Evolutionary conservation across 92 coral and sea anemone species (phyloP).

Genomic region (Pocillopora meandrina): DNA sequence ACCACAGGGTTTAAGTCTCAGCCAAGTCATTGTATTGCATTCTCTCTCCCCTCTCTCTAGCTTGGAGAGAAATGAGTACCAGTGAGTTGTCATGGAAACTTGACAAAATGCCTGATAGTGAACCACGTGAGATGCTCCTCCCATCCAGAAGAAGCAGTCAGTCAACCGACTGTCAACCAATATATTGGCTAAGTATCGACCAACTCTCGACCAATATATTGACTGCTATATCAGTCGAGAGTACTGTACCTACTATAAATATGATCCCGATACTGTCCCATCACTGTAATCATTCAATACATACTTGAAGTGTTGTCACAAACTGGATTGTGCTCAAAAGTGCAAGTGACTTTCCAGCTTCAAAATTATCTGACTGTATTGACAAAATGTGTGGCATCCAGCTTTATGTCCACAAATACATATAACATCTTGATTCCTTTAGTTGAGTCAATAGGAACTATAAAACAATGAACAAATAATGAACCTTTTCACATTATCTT

Average conservation of each 20-base stretch:
- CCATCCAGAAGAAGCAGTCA: no score
- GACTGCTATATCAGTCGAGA: no score
- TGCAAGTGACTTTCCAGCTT: slow-evolving; percentile 75
- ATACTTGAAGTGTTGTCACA: slow-evolving; percentile 96
- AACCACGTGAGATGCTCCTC: no score
- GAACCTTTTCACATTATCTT: not conserved
- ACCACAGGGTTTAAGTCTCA: no score
- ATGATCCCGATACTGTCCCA: no score
- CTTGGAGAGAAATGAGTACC: no score
- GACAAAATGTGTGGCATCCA: slow-evolving; percentile 88
- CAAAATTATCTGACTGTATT: slow-evolving; percentile 79
- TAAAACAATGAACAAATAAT: not conserved
- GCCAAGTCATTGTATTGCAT: no score
- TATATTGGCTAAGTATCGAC: not conserved
- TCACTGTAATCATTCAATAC: not conserved
- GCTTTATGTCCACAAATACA: slow-evolving; percentile 95
- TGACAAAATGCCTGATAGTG: no score
- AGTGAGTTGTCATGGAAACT: no score
- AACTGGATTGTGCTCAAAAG: slow-evolving; percentile 94
- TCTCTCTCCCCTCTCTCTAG: no score
- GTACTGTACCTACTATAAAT: no score
- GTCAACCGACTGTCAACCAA: not conserved
- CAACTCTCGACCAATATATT: no score
- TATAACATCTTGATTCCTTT: slow-evolving; percentile 92
- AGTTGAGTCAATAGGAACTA: slow-evolving; percentile 92